Conservation (phyloP, 2,888 invertebrate species). For the Emmelina monodactyla region DNA sequence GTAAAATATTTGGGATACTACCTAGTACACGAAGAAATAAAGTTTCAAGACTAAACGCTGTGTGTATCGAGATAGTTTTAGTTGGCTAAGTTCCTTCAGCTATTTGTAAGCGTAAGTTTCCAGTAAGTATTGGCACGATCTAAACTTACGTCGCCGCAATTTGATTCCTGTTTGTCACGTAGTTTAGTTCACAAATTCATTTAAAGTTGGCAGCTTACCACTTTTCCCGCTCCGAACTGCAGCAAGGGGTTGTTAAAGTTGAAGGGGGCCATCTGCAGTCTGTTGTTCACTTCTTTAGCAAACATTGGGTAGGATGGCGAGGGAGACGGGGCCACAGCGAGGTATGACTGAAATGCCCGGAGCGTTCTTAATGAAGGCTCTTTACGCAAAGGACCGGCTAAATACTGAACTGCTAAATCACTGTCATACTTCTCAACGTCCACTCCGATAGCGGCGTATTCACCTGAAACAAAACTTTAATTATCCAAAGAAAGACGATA, state of each 20-base stretch:
- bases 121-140: too few species aligned
- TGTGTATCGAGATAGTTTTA: too few species aligned
- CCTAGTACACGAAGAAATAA: too few species aligned
- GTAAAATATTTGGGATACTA: too few species aligned
- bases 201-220: slow-evolving; percentile 70
- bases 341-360: slow-evolving; percentile 80
- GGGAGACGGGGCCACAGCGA: slow-evolving; percentile 82
- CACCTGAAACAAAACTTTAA: too few species aligned
- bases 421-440: slow-evolving; percentile 88
- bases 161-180: too few species aligned
- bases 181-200: too few species aligned
- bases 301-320: slow-evolving; percentile 78
- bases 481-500: too few species aligned
- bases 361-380: slow-evolving; percentile 67
- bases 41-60: too few species aligned
- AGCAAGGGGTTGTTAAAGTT: slow-evolving; percentile 84
- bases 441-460: slow-evolving; percentile 93
- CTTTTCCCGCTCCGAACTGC: slow-evolving; percentile 75
- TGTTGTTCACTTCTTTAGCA: slow-evolving; percentile 78
- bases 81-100: too few species aligned
- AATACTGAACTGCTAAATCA: slow-evolving; percentile 78
- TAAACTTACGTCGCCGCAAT: too few species aligned
- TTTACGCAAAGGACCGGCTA: slow-evolving; percentile 77
- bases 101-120: too few species aligned
- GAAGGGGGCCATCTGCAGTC: slow-evolving; percentile 87